Evolutionary conservation across 2,888 invertebrate species (phyloP).

Genomic region (Cataglyphis albicans): DNA sequence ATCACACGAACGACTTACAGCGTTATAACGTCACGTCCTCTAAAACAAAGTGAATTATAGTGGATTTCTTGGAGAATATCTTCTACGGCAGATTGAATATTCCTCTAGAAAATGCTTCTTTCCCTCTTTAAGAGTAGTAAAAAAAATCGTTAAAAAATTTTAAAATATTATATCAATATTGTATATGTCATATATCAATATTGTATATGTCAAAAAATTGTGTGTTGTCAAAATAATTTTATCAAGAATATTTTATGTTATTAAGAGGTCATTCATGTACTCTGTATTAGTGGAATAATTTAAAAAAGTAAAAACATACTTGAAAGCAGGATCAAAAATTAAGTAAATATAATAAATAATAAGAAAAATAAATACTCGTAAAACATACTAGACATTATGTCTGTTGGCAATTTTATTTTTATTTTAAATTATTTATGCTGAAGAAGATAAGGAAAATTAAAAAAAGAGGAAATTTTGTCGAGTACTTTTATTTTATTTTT

Average conservation of each 20-base stretch:
- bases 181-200: neutral
- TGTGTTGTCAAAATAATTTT: neutral
- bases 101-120: neutral
- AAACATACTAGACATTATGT: neutral
- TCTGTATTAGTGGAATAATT: neutral
- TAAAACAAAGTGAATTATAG: conserved; percentile 70
- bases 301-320: neutral
- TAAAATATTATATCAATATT: neutral
- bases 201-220: neutral
- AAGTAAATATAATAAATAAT: neutral
- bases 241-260: neutral
- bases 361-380: neutral
- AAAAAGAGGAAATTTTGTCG: neutral
- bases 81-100: neutral
- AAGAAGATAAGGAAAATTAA: neutral
- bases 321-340: neutral
- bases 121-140: neutral
- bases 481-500: neutral
- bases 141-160: neutral
- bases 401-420: neutral
- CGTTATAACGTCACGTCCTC: conserved; percentile 81
- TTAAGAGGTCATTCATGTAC: neutral
- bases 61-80: conserved; percentile 70
- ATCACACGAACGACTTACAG: conserved; percentile 82
- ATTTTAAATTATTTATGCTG: neutral